Base-by-base conservation (phyloP, 2,888 invertebrate species). In the Pimpla rufipes region DNA sequence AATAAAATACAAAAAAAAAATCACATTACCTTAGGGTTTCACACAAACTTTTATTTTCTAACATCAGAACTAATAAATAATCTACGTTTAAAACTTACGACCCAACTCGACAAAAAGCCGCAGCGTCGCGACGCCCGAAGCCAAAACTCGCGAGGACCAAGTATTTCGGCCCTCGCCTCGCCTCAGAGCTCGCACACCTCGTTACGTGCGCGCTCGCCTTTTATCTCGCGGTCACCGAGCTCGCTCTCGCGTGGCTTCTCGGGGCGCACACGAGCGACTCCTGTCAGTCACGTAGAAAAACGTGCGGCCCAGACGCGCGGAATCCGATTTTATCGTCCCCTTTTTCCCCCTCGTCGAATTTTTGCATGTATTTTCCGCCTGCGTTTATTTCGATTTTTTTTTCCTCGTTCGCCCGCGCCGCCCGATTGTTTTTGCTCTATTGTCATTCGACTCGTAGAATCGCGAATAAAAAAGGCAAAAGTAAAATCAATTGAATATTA, bases 281-380 rank as follows among this genome's bases (percentile, higher is more conserved):
- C 82, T 68, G 82, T 82, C 82, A 82, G 78, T 82, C 82, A 82
- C 82, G 74, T 79, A 81, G 59, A n/a, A 59, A 67, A 73, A 42
- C 62, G 45, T 64, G 80, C 70, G 70, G 70, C 75, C 29, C 64
- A 45, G 50, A 70, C 70, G 88, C 89, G 87, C 87, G 88, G 88
- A 87, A 89, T 90, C 89, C 88, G 90, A 91, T 91, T 89, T 91
- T 90, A 91, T 91, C 91, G 85, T 81, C 75, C 57, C 55, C 77
- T 79, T 62, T 80, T 81, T 84, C 84, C 74, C 83, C 37, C 23
- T 66, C 62, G 35, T 45, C 2, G 16, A 29, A 57, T 68, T 74
- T 80, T 74, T 52, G 66, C 67, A 80, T 68, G 59, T 42, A 11
- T n/a, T 23, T n/a, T n/a, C n/a, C n/a, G n/a, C 8, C 35, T 47